Evolutionary conservation across 1,140 invertebrate genomes (phyloP).

Genomic region (Apocrypta bakeri): DNA sequence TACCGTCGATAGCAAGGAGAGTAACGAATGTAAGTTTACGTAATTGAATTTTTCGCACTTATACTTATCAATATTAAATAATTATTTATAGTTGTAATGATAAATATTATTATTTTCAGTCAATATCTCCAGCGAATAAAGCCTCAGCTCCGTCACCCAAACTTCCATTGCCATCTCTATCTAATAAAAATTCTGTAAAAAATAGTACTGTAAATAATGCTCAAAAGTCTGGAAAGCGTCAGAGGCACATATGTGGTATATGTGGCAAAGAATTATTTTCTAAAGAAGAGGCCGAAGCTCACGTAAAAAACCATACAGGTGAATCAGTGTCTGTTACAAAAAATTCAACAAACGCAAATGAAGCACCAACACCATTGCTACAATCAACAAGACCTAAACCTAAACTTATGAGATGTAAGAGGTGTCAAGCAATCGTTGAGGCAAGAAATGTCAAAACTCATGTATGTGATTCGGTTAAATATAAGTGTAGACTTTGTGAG

Average conservation of each 20-base stretch:
- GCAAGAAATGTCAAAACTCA: slow-evolving; percentile 66
- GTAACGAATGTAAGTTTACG: neutral
- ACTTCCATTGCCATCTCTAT: neutral
- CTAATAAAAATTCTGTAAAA: neutral
- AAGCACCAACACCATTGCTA: neutral
- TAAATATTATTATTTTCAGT: neutral
- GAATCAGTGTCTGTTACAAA: neutral
- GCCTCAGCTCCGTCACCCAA: neutral
- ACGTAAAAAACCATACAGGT: slow-evolving; percentile 60
- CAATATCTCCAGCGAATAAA: neutral
- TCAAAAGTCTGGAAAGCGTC: slow-evolving; percentile 10
- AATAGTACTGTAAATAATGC: neutral
- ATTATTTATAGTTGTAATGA: neutral
- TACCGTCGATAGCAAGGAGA: neutral
- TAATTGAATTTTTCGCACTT: neutral
- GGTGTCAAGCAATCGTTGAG: slow-evolving; percentile 70
- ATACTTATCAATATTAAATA: neutral
- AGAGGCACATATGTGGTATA: slow-evolving; percentile 65
- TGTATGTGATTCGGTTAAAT: slow-evolving; percentile 58
- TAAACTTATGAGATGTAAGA: slow-evolving; percentile 67
- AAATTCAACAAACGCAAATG: neutral
- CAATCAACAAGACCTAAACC: slow-evolving; percentile 25
- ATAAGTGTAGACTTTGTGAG: slow-evolving; percentile 44
- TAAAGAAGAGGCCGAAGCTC: slow-evolving; percentile 60
- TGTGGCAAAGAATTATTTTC: slow-evolving; percentile 62